Evolutionary conservation across 2,797 vertebrate genomes (phyloP).

Genomic region (Centroberyx gerrardi): DNA sequence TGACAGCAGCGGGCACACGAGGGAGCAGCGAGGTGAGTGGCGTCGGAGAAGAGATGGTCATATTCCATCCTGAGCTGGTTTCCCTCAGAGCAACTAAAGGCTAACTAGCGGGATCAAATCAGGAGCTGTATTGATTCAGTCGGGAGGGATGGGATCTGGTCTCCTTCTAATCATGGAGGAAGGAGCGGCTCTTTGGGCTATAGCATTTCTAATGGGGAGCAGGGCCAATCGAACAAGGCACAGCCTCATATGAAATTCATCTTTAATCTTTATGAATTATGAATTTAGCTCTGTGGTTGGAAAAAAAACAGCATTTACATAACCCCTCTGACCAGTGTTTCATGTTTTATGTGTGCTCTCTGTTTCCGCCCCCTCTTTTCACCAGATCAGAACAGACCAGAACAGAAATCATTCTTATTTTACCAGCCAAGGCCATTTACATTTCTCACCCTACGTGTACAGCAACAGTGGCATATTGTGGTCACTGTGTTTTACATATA

Average conservation of each 20-base stretch:
- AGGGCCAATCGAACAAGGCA: slow-evolving; percentile 62
- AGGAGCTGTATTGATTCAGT: slow-evolving; percentile 79
- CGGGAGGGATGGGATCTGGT: slow-evolving; percentile 67
- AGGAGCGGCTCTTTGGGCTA: slow-evolving; percentile 68
- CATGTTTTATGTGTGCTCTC: slow-evolving; percentile 78
- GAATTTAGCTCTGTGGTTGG: slow-evolving; percentile 72
- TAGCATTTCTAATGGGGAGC: slow-evolving; percentile 57
- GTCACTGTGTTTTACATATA: slow-evolving; percentile 17
- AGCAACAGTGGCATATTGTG: slow-evolving; percentile 52
- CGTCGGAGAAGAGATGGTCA: slow-evolving; percentile 19
- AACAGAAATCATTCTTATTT: slow-evolving; percentile 60
- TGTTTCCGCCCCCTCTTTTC: slow-evolving; percentile 29
- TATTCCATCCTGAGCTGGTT: slow-evolving; percentile 56
- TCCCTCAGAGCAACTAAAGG: slow-evolving; percentile 53
- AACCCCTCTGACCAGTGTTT: slow-evolving; percentile 75
- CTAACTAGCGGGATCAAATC: slow-evolving; percentile 65
- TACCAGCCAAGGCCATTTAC: slow-evolving; percentile 64
- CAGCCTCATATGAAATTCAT: slow-evolving; percentile 78
- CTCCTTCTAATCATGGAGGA: slow-evolving; percentile 71
- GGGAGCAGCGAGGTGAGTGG: slow-evolving; percentile 17
- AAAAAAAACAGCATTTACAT: slow-evolving; percentile 77
- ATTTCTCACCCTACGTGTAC: slow-evolving; percentile 50
- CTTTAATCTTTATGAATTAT: slow-evolving; percentile 86
- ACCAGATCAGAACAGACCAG: too few species aligned
- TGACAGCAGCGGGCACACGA: not conserved